Percentiles rank a stretch among this genome's conserved stretches.
Evolutionary conservation across 2,888 invertebrate genomes (phyloP).

Genomic region (Ichneumoninae sp.): DNA sequence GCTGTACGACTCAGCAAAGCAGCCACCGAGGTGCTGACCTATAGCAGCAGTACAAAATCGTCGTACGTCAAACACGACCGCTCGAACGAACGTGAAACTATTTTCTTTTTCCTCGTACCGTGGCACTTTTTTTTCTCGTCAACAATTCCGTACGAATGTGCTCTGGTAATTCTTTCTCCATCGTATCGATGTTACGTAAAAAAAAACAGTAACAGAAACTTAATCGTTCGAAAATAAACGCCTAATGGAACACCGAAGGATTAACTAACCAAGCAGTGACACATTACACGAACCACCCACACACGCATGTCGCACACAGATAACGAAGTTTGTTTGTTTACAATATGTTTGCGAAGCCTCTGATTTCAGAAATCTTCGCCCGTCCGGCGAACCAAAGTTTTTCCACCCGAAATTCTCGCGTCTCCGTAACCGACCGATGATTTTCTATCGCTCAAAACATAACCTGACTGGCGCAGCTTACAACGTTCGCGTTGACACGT

Average conservation of each 20-base stretch:
- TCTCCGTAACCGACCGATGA: background rate
- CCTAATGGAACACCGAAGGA: constrained; percentile 2
- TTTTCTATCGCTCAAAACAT: constrained; percentile 48
- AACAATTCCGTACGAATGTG: constrained; percentile 57
- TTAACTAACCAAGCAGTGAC: constrained; percentile 21
- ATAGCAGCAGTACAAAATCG: constrained; percentile 42
- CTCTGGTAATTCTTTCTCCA: constrained; percentile 50
- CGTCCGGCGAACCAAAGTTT: background rate
- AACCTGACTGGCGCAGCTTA: constrained; percentile 43
- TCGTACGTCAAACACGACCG: constrained; percentile 58
- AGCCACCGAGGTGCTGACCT: constrained; percentile 28
- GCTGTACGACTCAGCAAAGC: constrained; percentile 17
- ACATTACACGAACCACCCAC: constrained; percentile 34
- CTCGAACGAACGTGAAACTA: constrained; percentile 32
- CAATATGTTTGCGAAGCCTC: constrained; percentile 16
- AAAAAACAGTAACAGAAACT: background rate
- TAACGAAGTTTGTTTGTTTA: constrained; percentile 32
- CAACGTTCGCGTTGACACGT: constrained; percentile 8
- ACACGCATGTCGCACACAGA: background rate
- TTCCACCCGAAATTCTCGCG: background rate
- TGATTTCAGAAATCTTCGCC: background rate
- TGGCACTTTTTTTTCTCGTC: constrained; percentile 16
- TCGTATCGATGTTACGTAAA: background rate
- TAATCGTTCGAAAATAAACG: constrained; percentile 35
- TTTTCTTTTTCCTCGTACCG: constrained; percentile 41